Percentiles rank a stretch among this genome's conserved stretches.
These are phyloP conservation scores for Peucedramus taeniatus DNA, from an alignment of 2,113 vertebrate genomes.

Conservation along the genomic window DNA sequence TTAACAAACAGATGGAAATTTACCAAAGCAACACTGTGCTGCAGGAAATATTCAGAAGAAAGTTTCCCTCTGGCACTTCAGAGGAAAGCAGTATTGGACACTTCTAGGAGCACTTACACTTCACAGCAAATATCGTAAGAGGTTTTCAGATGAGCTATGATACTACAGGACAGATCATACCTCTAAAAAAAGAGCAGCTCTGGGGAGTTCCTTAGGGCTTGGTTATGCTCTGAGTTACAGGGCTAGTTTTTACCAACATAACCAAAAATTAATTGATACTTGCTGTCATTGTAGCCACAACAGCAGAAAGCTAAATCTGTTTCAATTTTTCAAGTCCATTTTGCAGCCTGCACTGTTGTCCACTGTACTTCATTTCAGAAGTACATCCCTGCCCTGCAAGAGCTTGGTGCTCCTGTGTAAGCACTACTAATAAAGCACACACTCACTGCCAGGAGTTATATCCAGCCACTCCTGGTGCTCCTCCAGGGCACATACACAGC, in stretches of 20 bases:
- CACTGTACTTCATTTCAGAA: background rate
- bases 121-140: background rate
- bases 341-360: background rate
- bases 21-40: background rate
- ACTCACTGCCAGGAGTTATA: rapidly evolving
- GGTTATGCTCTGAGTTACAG: background rate
- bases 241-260: background rate
- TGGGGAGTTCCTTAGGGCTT: background rate
- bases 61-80: background rate
- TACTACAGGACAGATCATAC: background rate
- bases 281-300: rapidly evolving
- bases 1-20: background rate
- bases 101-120: background rate
- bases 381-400: background rate
- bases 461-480: background rate
- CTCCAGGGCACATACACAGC: background rate
- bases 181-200: background rate
- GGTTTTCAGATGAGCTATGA: background rate
- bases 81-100: background rate
- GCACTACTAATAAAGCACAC: rapidly evolving
- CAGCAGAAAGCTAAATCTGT: background rate
- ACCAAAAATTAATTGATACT: background rate
- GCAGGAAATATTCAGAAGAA: background rate
- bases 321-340: background rate
- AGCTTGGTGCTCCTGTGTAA: background rate